Evolutionary conservation across 1,140 invertebrate genomes (phyloP), one percentile per base, ranked within the genome.

Genomic region (Potamilus streckersoni): DNA sequence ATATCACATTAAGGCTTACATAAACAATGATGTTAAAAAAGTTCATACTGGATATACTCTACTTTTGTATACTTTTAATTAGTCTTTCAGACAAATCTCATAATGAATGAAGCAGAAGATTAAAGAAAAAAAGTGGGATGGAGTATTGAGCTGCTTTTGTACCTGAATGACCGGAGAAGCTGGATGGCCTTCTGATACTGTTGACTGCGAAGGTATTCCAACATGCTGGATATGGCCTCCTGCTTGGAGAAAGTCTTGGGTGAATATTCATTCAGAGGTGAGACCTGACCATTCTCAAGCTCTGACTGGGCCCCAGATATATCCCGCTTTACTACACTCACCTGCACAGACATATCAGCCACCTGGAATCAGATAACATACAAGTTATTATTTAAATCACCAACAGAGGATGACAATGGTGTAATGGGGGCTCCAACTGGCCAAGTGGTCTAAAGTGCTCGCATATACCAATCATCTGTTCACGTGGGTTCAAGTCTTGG

Each of bases 181-280:
- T 93, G 92, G 11, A 94, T 88, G 27, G 93, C 93, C 15, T 92
- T 92, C 3, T 91, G 89, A 92, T 93, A 94, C 79, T 93, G 92
- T 38, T 92, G 92, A 31, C 92, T 92, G 79, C 92, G 91, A 6
- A 95, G 85, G 27, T 94, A 89, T 80, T 94, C 93, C 16, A 92
- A 89, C 2, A 94, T 86, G 59, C 91, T 90, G 4, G 90, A 87
- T 27, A 93, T 89, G 59, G 90, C 87, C 66, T 93, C 92, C 59
- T 92, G 91, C 72, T 92, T 87, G 59, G 66, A 85, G 0, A 89
- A 83, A 17, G 90, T 86, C 70, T 89, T 83, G 70, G 85, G 71
- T 8, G 82, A 82, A 70, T 89, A 88, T 49, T 86, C 74, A 91
- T 91, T 84, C 91, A 93, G 73, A 65, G 89, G 88, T 8, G 89